Conservation (phyloP, 2,888 invertebrate species). For the Melikaiella ostensackeni region DNA sequence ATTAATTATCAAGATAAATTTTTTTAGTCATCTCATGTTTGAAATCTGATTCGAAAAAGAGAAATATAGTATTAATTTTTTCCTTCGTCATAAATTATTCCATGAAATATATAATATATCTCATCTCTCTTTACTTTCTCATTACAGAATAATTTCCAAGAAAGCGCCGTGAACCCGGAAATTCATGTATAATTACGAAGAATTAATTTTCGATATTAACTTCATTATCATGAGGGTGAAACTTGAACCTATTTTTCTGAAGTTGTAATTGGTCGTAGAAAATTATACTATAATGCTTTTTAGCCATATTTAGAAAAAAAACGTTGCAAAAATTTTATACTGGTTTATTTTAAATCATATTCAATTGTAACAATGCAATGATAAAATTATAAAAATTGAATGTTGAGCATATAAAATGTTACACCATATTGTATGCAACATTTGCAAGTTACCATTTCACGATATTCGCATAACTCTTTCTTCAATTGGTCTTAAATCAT, state of each 20-base stretch:
- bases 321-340: not conserved
- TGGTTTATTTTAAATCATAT: not conserved
- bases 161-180: not conserved
- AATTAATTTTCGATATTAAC: not conserved
- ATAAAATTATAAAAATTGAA: not conserved
- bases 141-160: not conserved
- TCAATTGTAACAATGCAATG: not conserved
- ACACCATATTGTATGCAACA: conserved; percentile 12
- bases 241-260: no score
- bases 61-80: not conserved
- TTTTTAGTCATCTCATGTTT: not conserved
- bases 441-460: conserved; percentile 26
- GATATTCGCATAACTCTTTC: conserved; percentile 28
- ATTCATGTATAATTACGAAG: not conserved
- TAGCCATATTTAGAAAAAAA: not conserved
- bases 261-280: no score
- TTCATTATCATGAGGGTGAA: not conserved
- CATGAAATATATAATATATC: no score
- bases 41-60: not conserved
- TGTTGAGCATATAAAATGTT: conserved; percentile 24
- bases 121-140: not conserved
- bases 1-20: no score
- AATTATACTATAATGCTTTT: no score
- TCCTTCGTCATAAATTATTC: no score
- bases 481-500: conserved; percentile 24